Percentiles rank a stretch among this genome's conserved stretches.
Conservation (phyloP, 2,113 vertebrate species). For the Halcyon malimbica region DNA sequence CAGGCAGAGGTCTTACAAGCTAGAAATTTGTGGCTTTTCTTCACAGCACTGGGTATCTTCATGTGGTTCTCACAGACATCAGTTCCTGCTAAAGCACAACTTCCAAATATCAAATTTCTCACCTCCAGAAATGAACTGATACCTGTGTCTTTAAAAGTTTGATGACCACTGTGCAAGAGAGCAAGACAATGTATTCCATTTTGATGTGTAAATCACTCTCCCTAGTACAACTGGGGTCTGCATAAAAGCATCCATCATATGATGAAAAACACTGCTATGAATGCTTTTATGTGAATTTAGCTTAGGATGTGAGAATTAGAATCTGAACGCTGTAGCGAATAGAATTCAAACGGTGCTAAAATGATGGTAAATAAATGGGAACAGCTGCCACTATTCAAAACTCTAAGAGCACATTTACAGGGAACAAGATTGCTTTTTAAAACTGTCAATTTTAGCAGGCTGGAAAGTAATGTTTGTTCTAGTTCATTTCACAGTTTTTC, state of each 20-base stretch:
- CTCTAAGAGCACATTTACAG: conserved; percentile 11
- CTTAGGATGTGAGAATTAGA: background rate
- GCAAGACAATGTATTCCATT: background rate
- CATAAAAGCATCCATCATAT: background rate
- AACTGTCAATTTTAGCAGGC: conserved; percentile 56
- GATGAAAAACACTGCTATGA: background rate
- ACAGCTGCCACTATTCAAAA: conserved; percentile 45
- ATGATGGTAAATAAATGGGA: conserved; percentile 15
- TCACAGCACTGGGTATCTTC: background rate
- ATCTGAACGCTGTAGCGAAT: background rate
- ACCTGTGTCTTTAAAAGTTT: background rate
- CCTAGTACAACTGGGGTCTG: background rate
- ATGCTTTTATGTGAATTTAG: background rate
- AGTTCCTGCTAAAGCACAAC: background rate
- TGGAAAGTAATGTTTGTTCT: conserved; percentile 63
- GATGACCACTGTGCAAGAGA: background rate
- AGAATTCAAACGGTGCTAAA: conserved; percentile 27
- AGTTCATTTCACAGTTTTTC: conserved; percentile 62
- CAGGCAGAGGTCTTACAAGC: background rate
- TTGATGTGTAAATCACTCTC: background rate
- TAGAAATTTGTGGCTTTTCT: background rate
- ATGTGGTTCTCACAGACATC: background rate
- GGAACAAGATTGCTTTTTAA: conserved; percentile 38
- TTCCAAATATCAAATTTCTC: background rate
- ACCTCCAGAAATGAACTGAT: background rate